These are phyloP conservation scores for Anomalospiza imberbis DNA, from an alignment of 2,797 vertebrate genomes.

Conservation along the genomic window DNA sequence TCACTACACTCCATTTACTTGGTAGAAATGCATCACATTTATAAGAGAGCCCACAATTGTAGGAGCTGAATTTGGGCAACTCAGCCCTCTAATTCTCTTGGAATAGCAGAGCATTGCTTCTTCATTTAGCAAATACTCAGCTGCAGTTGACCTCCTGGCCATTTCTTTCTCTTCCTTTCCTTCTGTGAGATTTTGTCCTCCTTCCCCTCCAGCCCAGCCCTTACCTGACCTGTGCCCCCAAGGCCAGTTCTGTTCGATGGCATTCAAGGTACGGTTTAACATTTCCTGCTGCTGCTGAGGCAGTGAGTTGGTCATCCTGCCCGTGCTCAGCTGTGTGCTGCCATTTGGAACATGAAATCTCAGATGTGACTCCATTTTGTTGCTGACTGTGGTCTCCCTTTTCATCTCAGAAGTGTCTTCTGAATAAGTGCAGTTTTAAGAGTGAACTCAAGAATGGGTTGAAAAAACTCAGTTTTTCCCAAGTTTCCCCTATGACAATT, in stretches of 20 bases:
- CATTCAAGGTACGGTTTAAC: neutral
- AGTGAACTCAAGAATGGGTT: neutral
- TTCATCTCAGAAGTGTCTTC: neutral
- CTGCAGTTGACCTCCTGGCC: neutral
- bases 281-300: neutral
- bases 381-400: neutral
- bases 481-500: neutral
- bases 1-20: neutral
- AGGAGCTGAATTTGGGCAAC: neutral
- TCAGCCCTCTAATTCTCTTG: neutral
- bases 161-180: neutral
- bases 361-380: fast-evolving
- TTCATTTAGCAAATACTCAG: neutral
- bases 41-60: neutral
- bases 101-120: neutral
- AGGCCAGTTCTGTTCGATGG: neutral
- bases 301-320: neutral
- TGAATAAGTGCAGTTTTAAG: neutral
- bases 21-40: neutral
- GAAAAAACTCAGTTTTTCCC: neutral
- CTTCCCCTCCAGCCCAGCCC: neutral
- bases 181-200: neutral
- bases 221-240: neutral
- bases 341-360: neutral
- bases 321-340: fast-evolving